Conservation (phyloP, 2,797 vertebrate species). For the Parambassis ranga region DNA sequence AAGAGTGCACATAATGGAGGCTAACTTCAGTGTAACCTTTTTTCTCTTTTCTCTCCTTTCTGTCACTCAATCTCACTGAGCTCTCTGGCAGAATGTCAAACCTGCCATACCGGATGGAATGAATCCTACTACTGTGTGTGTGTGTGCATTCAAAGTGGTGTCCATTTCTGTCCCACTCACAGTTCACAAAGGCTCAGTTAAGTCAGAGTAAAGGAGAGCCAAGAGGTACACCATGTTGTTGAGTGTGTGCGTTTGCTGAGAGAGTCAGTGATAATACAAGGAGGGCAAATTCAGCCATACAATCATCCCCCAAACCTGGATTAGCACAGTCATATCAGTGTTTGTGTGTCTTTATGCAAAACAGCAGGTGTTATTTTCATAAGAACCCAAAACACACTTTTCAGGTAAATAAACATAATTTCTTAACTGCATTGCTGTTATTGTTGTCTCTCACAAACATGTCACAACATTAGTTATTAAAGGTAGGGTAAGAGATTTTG, state of each 20-base stretch:
- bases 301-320: conserved; percentile 12
- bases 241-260: background rate
- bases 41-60: background rate
- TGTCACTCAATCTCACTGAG: conserved; percentile 1
- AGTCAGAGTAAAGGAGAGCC: conserved; percentile 25
- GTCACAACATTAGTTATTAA: too few relatives aligned
- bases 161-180: conserved; percentile 77
- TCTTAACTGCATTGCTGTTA: background rate
- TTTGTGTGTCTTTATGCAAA: background rate
- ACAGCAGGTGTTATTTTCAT: background rate
- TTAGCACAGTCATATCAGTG: background rate
- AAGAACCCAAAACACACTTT: background rate
- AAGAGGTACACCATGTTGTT: background rate
- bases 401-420: background rate
- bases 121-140: conserved; percentile 29
- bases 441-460: background rate
- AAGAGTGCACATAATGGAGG: background rate
- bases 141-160: conserved; percentile 61
- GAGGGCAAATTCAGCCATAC: conserved; percentile 15
- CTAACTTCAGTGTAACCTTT: background rate
- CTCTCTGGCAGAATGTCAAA: conserved; percentile 42
- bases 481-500: too few relatives aligned
- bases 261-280: conserved; percentile 1
- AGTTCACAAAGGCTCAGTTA: conserved; percentile 67
- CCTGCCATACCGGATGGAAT: conserved; percentile 48